These are phyloP conservation scores for Odontocolon sp. DNA, from an alignment of 2,888 invertebrate species.

Conservation along the genomic window DNA sequence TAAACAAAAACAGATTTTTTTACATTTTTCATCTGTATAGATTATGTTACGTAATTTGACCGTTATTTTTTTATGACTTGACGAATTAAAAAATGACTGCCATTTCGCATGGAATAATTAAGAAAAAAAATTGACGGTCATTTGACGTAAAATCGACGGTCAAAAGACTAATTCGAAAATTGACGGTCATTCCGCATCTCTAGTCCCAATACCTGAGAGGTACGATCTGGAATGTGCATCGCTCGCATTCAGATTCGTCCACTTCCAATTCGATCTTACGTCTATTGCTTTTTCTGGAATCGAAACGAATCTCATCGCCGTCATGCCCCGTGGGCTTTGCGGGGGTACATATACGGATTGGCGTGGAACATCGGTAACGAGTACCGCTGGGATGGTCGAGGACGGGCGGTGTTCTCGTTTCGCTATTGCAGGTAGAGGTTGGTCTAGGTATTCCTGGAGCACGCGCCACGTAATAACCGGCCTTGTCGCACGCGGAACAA, in stretches of 20 bases:
- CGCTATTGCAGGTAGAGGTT: conserved; percentile 24
- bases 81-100: no score
- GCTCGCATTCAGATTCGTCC: no score
- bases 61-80: no score
- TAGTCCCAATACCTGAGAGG: no score
- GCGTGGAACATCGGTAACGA: conserved; percentile 30
- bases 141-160: no score
- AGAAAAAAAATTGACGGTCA: no score
- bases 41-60: no score
- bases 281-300: neutral
- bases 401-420: conserved; percentile 4
- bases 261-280: neutral
- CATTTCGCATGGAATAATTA: no score
- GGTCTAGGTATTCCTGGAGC: conserved; percentile 23
- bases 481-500: conserved; percentile 56
- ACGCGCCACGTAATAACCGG: conserved; percentile 60
- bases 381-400: conserved; percentile 11
- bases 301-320: neutral
- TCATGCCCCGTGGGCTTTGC: neutral
- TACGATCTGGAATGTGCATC: neutral
- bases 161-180: no score
- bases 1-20: no score
- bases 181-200: no score
- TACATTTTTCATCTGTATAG: no score
- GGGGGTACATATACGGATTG: neutral